phyloP scores from a whole-genome alignment of 1,140 invertebrate species.

The Meteorus sp. region DNA sequence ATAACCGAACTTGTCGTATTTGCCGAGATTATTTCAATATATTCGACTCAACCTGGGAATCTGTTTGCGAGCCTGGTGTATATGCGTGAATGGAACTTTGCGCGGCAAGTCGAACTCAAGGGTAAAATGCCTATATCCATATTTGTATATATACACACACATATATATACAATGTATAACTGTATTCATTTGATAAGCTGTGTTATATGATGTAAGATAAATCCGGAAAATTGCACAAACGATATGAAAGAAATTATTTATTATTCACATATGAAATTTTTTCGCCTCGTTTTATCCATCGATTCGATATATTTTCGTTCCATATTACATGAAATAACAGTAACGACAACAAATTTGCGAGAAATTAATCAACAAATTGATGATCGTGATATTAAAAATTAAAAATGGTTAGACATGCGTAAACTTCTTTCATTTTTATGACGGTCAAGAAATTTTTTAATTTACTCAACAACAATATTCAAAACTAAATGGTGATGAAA shows the following conservation, averaged over 20 bases:
- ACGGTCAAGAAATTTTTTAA: too few species aligned
- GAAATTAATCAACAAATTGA: background rate
- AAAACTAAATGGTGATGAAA: too few species aligned
- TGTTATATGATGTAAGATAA: too few species aligned
- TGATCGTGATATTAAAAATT: background rate
- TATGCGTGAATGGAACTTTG: slow-evolving; percentile 61
- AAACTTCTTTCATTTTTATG: too few species aligned
- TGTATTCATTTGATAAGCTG: too few species aligned
- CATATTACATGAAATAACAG: too few species aligned
- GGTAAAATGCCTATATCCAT: slow-evolving; percentile 29
- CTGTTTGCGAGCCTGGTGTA: slow-evolving; percentile 57
- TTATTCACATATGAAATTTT: background rate
- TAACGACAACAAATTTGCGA: too few species aligned
- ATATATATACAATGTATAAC: background rate
- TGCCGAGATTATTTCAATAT: slow-evolving; percentile 62
- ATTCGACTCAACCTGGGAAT: slow-evolving; percentile 60
- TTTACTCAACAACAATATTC: too few species aligned
- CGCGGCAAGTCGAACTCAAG: slow-evolving; percentile 33
- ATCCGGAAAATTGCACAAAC: background rate
- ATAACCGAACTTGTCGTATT: slow-evolving; percentile 63
- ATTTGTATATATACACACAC: slow-evolving; percentile 32
- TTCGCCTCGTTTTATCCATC: too few species aligned
- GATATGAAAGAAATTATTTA: background rate
- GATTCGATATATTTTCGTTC: too few species aligned
- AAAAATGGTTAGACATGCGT: too few species aligned